A percentile compares a stretch with the other conserved stretches of the same genome.
phyloP scores from a whole-genome alignment of 2,113 vertebrate genomes.

The Amphilophus citrinellus region DNA sequence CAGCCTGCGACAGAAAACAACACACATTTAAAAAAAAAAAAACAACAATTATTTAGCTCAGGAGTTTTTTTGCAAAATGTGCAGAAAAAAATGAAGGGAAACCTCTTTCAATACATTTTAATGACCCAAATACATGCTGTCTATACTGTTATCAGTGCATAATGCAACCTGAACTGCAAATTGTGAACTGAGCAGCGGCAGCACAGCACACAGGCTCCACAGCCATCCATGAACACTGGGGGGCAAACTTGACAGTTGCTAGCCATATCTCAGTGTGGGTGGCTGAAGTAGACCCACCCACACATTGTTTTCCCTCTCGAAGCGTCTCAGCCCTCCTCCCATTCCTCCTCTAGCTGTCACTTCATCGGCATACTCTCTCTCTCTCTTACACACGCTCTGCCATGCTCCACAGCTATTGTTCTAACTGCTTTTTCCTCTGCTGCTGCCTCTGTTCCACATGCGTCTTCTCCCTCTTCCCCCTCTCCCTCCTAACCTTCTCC shows the following conservation, averaged over 20 bases:
- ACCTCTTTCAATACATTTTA: background rate
- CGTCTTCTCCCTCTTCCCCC: background rate
- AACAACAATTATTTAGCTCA: slow-evolving; percentile 52
- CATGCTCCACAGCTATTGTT: slow-evolving; percentile 58
- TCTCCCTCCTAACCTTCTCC: slow-evolving; percentile 83
- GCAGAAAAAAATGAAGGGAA: background rate
- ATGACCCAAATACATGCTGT: background rate
- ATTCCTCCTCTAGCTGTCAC: slow-evolving; percentile 51
- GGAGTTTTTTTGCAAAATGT: slow-evolving; percentile 9
- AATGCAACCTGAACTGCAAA: background rate
- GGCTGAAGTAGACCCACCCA: slow-evolving; percentile 61
- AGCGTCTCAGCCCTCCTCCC: slow-evolving; percentile 38
- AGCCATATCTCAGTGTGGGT: slow-evolving; percentile 42
- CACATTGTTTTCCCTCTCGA: slow-evolving; percentile 69
- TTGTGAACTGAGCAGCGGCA: background rate
- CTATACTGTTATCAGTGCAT: background rate
- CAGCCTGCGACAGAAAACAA: slow-evolving; percentile 79
- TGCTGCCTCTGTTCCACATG: slow-evolving; percentile 1
- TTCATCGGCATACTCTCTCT: slow-evolving; percentile 35
- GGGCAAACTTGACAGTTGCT: slow-evolving; percentile 65
- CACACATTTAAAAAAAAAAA: background rate
- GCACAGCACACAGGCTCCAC: background rate
- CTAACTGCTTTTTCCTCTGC: slow-evolving; percentile 2
- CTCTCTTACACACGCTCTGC: slow-evolving; percentile 11
- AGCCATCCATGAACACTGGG: slow-evolving; percentile 49